These are phyloP conservation scores for Drosophila kurseongensis DNA, from an alignment of 1,140 invertebrate species.

Conservation along the genomic window DNA sequence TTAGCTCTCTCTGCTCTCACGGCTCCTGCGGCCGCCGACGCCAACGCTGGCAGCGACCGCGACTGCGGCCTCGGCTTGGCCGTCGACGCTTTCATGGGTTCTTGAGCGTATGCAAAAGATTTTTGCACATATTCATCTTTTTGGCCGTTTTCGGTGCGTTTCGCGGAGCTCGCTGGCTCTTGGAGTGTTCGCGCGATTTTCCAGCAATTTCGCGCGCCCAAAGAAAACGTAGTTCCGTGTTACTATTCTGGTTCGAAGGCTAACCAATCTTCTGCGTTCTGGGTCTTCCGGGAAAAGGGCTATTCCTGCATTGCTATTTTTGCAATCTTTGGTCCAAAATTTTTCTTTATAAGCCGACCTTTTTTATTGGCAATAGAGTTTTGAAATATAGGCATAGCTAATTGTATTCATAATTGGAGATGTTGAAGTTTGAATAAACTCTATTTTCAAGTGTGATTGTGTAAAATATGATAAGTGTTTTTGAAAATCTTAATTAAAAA, in stretches of 20 bases:
- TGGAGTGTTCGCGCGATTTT: slow-evolving; percentile 54
- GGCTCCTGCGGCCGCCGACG: slow-evolving; percentile 42
- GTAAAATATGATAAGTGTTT: not conserved
- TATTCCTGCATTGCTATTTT: no score
- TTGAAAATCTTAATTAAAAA: not conserved
- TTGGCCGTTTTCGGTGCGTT: slow-evolving; percentile 85
- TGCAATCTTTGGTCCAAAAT: not conserved
- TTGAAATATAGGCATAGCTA: no score
- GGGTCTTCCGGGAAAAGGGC: not conserved
- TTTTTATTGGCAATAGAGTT: not conserved
- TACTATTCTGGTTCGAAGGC: slow-evolving; percentile 6
- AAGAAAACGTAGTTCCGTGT: slow-evolving; percentile 51
- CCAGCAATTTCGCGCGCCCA: slow-evolving; percentile 69
- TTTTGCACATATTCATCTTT: slow-evolving; percentile 85
- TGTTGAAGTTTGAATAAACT: no score
- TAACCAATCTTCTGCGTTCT: not conserved
- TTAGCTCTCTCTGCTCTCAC: slow-evolving; percentile 48
- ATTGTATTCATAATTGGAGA: no score
- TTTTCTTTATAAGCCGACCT: not conserved
- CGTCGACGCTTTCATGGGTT: slow-evolving; percentile 73
- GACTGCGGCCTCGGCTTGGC: slow-evolving; percentile 55
- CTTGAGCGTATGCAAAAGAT: slow-evolving; percentile 84
- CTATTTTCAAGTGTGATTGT: not conserved
- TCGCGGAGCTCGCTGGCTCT: slow-evolving; percentile 71
- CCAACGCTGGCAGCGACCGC: slow-evolving; percentile 39